Evolutionary conservation across 1,140 invertebrate species (phyloP).

Genomic region (Hermetia illucens): DNA sequence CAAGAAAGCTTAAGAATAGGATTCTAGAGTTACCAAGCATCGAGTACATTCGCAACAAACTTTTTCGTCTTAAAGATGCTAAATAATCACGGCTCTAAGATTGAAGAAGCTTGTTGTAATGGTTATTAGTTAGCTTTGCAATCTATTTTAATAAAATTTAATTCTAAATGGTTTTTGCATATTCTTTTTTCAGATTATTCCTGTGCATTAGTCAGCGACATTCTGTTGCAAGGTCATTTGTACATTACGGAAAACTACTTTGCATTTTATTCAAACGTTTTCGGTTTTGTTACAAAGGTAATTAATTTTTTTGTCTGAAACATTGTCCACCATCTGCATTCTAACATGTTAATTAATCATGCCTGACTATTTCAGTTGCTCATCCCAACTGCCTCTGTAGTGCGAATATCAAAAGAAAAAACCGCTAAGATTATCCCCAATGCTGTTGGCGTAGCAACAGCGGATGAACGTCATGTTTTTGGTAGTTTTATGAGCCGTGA

Average conservation of each 20-base stretch:
- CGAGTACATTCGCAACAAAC: too few relatives aligned
- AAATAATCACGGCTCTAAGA: too few relatives aligned
- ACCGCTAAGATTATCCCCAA: slow-evolving; percentile 83
- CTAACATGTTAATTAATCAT: background rate
- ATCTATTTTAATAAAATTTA: background rate
- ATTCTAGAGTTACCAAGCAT: too few relatives aligned
- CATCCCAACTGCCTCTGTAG: slow-evolving; percentile 66
- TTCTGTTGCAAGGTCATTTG: slow-evolving; percentile 80
- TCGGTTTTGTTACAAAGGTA: slow-evolving; percentile 83
- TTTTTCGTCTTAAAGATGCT: too few relatives aligned
- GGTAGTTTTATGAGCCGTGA: slow-evolving; percentile 78
- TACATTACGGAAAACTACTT: slow-evolving; percentile 89
- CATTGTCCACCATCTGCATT: background rate
- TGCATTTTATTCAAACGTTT: slow-evolving; percentile 90
- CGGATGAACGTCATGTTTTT: slow-evolving; percentile 76
- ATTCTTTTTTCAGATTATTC: slow-evolving; percentile 61
- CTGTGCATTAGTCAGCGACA: slow-evolving; percentile 80
- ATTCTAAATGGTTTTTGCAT: background rate
- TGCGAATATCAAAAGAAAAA: slow-evolving; percentile 79
- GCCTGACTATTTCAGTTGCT: slow-evolving; percentile 55
- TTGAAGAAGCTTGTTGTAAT: too few relatives aligned
- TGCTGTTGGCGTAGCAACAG: slow-evolving; percentile 74
- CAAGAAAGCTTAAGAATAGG: too few relatives aligned
- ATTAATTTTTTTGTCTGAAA: too few relatives aligned
- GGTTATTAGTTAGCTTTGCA: background rate